Evolutionary conservation across 2,888 invertebrate genomes (phyloP).

Genomic region (Chironomus tentans): DNA sequence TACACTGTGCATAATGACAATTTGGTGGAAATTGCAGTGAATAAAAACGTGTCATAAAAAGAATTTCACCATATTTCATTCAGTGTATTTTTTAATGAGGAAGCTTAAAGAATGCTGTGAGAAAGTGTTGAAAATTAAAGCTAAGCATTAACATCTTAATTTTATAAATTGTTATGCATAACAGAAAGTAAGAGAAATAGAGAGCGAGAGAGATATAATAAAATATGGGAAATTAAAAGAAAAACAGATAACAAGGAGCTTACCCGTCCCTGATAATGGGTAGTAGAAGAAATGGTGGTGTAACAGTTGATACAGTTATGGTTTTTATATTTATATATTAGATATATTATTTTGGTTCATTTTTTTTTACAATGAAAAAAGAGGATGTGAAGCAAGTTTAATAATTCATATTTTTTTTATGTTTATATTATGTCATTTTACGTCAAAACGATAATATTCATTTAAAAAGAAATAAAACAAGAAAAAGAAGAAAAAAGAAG

Average conservation of each 20-base stretch:
- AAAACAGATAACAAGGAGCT: slow-evolving; percentile 8
- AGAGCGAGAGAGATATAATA: neutral
- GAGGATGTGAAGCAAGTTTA: too few species aligned
- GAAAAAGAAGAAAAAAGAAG: neutral
- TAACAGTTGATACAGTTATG: neutral
- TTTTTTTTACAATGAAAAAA: neutral
- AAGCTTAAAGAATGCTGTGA: too few species aligned
- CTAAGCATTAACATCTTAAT: neutral
- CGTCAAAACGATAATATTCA: neutral
- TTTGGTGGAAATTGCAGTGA: neutral
- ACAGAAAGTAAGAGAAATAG: neutral
- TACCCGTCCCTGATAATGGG: slow-evolving; percentile 27
- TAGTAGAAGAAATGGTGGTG: neutral
- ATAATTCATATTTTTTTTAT: neutral
- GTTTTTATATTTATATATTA: neutral
- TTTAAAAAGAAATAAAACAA: neutral
- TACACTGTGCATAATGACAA: neutral
- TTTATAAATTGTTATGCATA: neutral
- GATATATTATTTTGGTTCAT: neutral
- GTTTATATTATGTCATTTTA: neutral
- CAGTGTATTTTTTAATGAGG: neutral
- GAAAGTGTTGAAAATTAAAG: neutral
- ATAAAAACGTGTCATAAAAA: neutral
- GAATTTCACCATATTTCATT: neutral
- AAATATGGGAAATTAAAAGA: neutral